phyloP scores from a whole-genome alignment of 2,888 invertebrate species.

The Boloria selene region DNA sequence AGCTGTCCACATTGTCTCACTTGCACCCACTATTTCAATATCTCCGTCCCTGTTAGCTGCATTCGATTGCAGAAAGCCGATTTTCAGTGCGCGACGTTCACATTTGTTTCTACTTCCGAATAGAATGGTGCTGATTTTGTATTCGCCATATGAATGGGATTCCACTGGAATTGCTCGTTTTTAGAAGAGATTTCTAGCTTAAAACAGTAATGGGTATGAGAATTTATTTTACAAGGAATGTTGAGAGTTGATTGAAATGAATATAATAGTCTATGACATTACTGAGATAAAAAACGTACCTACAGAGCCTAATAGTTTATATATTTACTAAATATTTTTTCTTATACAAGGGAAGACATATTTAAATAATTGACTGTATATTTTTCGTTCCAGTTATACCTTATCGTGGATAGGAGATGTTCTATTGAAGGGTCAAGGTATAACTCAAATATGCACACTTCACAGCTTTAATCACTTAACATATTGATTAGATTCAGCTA shows the following conservation, averaged over 20 bases:
- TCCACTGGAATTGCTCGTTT: conserved; percentile 31
- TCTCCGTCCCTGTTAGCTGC: conserved; percentile 49
- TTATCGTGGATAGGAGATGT: conserved; percentile 60
- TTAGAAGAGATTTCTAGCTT: conserved; percentile 23
- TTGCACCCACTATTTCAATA: conserved; percentile 42
- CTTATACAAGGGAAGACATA: neutral
- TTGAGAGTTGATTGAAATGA: neutral
- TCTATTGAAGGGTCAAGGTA: conserved; percentile 70
- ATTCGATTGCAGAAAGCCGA: conserved; percentile 70
- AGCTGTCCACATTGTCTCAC: conserved; percentile 70
- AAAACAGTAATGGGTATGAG: conserved; percentile 8
- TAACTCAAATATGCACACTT: conserved; percentile 28
- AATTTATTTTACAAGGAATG: conserved; percentile 4
- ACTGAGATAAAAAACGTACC: neutral
- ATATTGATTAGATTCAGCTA: conserved; percentile 8
- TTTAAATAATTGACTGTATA: conserved; percentile 2
- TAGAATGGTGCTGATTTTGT: conserved; percentile 61
- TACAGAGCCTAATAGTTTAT: neutral
- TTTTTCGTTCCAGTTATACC: conserved; percentile 43
- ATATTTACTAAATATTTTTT: neutral
- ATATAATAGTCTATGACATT: neutral
- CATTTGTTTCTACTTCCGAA: conserved; percentile 66
- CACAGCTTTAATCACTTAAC: conserved; percentile 27
- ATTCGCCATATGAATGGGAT: conserved; percentile 52
- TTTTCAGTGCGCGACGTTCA: conserved; percentile 60